Conservation (phyloP, 1,140 invertebrate genomes). For the Aphelinus certus region DNA sequence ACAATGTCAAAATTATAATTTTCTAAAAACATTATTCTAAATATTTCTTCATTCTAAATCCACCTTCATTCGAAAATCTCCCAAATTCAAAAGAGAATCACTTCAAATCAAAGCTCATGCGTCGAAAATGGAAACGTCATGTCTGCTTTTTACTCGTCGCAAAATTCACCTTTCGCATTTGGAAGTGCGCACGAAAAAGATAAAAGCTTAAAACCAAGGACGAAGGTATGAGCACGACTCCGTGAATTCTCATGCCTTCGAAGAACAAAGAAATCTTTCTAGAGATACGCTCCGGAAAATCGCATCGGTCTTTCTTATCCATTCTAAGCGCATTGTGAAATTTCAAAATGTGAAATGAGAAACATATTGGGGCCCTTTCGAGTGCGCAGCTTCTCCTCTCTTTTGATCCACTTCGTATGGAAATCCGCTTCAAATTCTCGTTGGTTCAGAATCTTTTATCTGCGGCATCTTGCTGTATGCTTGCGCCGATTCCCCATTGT, state of each 20-base stretch:
- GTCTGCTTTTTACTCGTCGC: too few relatives aligned
- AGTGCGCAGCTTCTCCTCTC: neutral
- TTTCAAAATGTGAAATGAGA: constrained; percentile 20
- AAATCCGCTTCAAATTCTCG: constrained; percentile 49
- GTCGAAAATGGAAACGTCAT: too few relatives aligned
- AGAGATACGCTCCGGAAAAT: constrained; percentile 14
- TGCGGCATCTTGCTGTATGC: neutral
- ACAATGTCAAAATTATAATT: too few relatives aligned
- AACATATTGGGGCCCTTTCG: constrained; percentile 7
- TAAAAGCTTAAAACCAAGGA: neutral
- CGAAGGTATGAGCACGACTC: neutral
- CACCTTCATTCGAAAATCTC: too few relatives aligned
- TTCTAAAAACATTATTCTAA: too few relatives aligned
- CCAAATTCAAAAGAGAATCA: neutral
- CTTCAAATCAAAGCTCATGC: neutral
- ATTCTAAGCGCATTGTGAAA: constrained; percentile 15
- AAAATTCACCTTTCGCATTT: neutral
- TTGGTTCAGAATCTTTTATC: constrained; percentile 50
- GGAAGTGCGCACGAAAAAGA: neutral
- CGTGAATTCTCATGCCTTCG: constrained; percentile 5
- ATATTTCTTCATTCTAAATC: too few relatives aligned
- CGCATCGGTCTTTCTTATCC: constrained; percentile 16
- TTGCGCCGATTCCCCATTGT: constrained; percentile 11
- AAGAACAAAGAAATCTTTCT: constrained; percentile 8
- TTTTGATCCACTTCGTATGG: constrained; percentile 35